A percentile compares a stretch with the other conserved stretches of the same genome.
Conservation (phyloP, 2,797 vertebrate genomes). For the Enteromius mattozi region DNA sequence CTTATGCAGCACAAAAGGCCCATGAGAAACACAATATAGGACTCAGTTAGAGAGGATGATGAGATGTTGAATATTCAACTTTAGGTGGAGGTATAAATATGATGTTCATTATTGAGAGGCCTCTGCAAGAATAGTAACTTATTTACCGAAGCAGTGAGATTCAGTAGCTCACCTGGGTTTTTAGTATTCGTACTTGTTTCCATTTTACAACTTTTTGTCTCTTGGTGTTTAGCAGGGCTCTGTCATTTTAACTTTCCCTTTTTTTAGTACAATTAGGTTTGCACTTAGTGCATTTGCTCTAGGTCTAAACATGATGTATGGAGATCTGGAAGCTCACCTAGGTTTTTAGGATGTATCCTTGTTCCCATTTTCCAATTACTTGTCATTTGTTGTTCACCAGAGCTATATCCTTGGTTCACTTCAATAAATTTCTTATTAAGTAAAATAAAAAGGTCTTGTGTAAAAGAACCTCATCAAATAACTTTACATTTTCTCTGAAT, state of each 20-base stretch:
- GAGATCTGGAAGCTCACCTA: constrained; percentile 32
- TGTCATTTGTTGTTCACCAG: not conserved
- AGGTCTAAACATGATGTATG: not conserved
- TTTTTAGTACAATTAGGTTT: constrained; percentile 1
- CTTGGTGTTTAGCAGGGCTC: not conserved
- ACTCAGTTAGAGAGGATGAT: constrained; percentile 56
- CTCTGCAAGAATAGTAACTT: constrained; percentile 40
- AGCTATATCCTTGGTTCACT: not conserved
- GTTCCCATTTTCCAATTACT: not conserved
- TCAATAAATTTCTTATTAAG: not conserved
- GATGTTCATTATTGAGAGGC: constrained; percentile 44
- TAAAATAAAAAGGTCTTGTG: not conserved
- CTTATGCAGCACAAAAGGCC: constrained; percentile 57
- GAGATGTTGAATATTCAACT: constrained; percentile 58
- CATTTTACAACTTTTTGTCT: not conserved
- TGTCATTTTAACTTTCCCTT: not conserved
- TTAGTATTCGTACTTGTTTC: not conserved
- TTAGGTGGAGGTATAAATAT: constrained; percentile 56
- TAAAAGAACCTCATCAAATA: not conserved
- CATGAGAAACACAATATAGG: constrained; percentile 54
- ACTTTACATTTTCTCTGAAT: not conserved
- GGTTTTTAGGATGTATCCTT: not conserved
- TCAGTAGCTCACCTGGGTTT: constrained; percentile 32
- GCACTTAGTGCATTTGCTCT: not conserved
- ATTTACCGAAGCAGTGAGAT: constrained; percentile 34